Percentiles rank a stretch among this genome's conserved stretches.
Evolutionary conservation across 2,797 vertebrate genomes (phyloP).

Genomic region (Molossus alvarezi): DNA sequence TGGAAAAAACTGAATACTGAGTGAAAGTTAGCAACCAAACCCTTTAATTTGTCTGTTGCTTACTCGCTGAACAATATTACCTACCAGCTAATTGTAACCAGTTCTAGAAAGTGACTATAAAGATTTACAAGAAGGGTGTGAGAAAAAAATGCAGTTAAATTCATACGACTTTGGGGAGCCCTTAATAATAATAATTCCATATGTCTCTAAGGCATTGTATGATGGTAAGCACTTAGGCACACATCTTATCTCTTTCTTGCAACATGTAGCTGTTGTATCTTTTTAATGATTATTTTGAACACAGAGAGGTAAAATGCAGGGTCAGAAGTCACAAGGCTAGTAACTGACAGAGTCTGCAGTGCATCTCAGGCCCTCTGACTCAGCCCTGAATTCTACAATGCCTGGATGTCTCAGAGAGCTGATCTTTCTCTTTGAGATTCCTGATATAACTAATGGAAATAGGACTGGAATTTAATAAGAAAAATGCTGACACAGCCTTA

Average conservation of each 20-base stretch:
- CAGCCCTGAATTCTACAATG: conserved; percentile 49
- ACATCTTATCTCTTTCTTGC: not conserved
- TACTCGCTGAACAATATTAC: conserved; percentile 33
- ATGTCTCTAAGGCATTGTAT: conserved; percentile 21
- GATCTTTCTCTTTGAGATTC: conserved; percentile 56
- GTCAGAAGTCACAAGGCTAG: conserved; percentile 59
- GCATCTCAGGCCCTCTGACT: conserved; percentile 40
- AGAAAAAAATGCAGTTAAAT: conserved; percentile 24
- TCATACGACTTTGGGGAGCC: conserved; percentile 37
- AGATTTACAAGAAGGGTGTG: conserved; percentile 52
- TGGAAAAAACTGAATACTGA: conserved; percentile 54
- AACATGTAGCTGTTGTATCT: conserved; percentile 16
- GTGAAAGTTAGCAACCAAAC: conserved; percentile 39
- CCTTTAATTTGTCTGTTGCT: conserved; percentile 55
- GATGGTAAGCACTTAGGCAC: not conserved
- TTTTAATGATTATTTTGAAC: conserved; percentile 27
- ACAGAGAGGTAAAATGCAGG: conserved; percentile 25
- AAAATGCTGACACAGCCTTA: conserved; percentile 87
- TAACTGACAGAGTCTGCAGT: conserved; percentile 45
- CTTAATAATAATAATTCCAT: conserved; percentile 51
- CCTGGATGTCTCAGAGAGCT: conserved; percentile 55
- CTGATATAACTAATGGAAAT: conserved; percentile 80
- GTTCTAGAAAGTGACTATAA: conserved; percentile 44
- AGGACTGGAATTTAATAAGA: conserved; percentile 82
- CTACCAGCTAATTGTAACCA: conserved; percentile 39